Base-by-base conservation (phyloP, 37 sponge, comb jelly and placozoan species). In the Bolinopsis microptera region DNA sequence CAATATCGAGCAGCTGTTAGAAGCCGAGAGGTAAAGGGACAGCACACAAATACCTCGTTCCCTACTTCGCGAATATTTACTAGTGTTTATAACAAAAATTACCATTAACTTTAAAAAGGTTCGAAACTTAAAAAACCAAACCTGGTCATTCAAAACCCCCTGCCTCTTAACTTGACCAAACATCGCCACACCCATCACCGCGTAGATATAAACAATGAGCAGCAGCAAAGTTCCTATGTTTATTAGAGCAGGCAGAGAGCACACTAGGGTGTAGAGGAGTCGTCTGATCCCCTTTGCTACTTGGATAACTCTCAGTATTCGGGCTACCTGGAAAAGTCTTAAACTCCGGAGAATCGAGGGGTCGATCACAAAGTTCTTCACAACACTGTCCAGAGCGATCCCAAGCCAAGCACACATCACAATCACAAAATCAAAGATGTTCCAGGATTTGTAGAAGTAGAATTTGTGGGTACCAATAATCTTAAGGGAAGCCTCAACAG, bases 171-270 rank as follows among this genome's bases (percentile, higher is more conserved):
- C 92, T 18, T 69, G 27, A 13, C 94, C 94, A 39, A 94, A 94
- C 70, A 94, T 68, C 0, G 83, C 69, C 33, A 94, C 76, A n/a
- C 94, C 94, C 37, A 94, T 38, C 1, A 94, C 72, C 21, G 88
- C 88, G 39, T 94, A 94, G 38, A 94, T 94, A 32, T 70, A 94
- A n/a, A 94, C 92, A 22, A 94, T 69, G 39, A 94, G 72, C 30
- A 94, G 24, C 34, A 94, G 90, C 0, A 94, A 69, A 1, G 72
- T 69, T 8, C 94, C 94, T 3, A 94, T 76, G 76, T 94, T 94
- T 21, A 94, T 68, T 16, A 94, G 70, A 26, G 94, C 94, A 13
- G 94, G 94, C 38, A 94, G 94, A 5, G 94, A 94, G 32, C 48
- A 90, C 3, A 69, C 69, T 35, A 86, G 90, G 0, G 94, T 90